phyloP scores from a whole-genome alignment of 2,113 vertebrate species.

The Charadrius vociferus region DNA sequence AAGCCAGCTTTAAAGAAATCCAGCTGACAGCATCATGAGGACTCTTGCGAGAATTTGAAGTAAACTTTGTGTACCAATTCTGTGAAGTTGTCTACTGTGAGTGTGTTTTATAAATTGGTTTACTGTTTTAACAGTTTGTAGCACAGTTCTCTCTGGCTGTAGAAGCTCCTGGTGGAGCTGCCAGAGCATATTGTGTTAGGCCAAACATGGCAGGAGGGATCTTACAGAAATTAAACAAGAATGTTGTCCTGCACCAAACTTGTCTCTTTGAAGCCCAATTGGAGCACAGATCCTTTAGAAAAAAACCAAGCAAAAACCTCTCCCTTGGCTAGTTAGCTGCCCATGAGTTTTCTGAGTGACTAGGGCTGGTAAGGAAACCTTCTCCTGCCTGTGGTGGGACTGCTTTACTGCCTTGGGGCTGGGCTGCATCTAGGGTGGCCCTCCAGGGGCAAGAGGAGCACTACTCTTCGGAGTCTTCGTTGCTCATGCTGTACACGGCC shows the following conservation, averaged over 20 bases:
- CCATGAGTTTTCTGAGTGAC: not conserved
- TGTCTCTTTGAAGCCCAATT: not conserved
- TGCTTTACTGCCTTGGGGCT: not conserved
- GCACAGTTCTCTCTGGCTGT: not conserved
- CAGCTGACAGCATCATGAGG: not conserved
- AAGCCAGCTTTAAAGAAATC: not conserved
- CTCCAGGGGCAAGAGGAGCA: not conserved
- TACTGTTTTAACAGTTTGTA: not conserved
- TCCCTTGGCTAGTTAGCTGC: not conserved
- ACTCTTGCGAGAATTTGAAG: not conserved
- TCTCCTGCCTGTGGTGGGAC: not conserved
- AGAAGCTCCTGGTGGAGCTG: not conserved
- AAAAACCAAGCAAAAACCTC: not conserved
- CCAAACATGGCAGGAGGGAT: not conserved
- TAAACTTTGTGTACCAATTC: not conserved
- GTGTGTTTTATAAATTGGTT: not conserved
- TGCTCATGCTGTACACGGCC: accelerated
- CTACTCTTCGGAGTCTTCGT: not conserved
- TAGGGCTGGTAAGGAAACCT: not conserved
- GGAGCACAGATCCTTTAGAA: not conserved
- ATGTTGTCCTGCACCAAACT: not conserved
- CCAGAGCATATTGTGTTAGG: not conserved
- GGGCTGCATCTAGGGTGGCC: not conserved
- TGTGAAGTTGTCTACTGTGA: not conserved
- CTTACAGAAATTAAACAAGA: not conserved